Evolutionary conservation across 2,797 vertebrate species (phyloP), one percentile per base, ranked within the genome.

Genomic region (Choloepus didactylus): DNA sequence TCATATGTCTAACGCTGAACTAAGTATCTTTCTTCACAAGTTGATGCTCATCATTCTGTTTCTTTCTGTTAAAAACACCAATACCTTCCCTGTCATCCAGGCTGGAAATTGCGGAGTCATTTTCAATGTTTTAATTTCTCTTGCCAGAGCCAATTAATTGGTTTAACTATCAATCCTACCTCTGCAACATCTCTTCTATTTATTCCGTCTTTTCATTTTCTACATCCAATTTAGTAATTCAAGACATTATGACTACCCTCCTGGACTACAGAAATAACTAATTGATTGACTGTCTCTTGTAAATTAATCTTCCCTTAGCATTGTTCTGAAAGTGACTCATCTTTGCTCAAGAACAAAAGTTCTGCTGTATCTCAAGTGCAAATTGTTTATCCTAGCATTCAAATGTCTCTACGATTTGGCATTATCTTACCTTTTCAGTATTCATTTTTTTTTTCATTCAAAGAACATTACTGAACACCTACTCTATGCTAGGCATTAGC

Each of bases 41-140:
- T 21, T 46, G 90, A 96, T 96, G 77, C 60, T 96, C 95, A 95
- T 96, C 97, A 94, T 89, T 69, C 60, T 49, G 66, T 92, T 75
- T 93, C 67, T 77, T 85, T 90, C 79, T 31, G 60, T 79, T 95
- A 80, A 90, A 88, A 97, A 64, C 87, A 67, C 62, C 59, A 79
- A 3, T 59, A 44, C 14, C 60, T 54, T 89, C 79, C 38, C 49
- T 76, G 18, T 67, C 82, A 49, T 31, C 35, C 62, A 73, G 49
- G 27, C 76, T 93, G 15, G 67, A 93, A 97, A 90, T 7, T 73
- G 77, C 96, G 21, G 77, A 79, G 76, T 93, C 60, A 35, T 82
- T 92, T 89, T 96, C 46, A 60, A 83, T 87, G 79, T 89, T 90
- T 95, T 92, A 82, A 12, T 97, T 75, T 87, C 94, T 90, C 85